Base-by-base conservation (phyloP, 2,888 invertebrate species). In the Podabrus alpinus region DNA sequence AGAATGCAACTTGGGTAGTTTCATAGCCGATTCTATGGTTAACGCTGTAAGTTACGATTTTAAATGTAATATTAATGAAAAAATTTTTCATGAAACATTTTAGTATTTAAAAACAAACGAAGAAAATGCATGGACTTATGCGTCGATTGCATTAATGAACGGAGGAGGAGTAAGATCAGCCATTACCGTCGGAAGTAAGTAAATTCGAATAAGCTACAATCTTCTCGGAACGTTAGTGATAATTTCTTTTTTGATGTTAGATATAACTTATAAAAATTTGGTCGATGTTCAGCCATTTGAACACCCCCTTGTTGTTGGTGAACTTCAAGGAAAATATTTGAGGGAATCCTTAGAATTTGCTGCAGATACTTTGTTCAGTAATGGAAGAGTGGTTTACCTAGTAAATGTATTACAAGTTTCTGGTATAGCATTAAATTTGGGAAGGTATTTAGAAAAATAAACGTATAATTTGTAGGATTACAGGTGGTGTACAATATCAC, bases 1-100 rank as follows among this genome's bases (percentile, higher is more conserved):
- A 0, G 95, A 95, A 85, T 95, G 95, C 82, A 93, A 92, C 81
- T 86, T 95, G 67, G 95, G 94, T 21, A 92, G 91, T 84, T 90
- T 94, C 21, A 89, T 94, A 68, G 90, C 93, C 29, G 94, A 95
- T 79, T 92, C 94, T 0, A 91, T 92, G 87, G 88, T 94, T 77
- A 87, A 92, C 82, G 69, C 75, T 29, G 75, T 75, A 75, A 75
- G 72, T 70, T 17, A n/a, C n/a, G 1, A 45, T 45, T 45, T 45
- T n/a, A 45, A 45, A 60, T n/a, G 2, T 21, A 17, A 21, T 21
- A 11, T 9, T 2, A n/a, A n/a, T 45, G n/a, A n/a, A 45, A 7
- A 5, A 24, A 2, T 9, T 24, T 45, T n/a, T 45, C 7, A 67
- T 15, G 3, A 25, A 25, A 24, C 17, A 68, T 21, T 45, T 62